Evolutionary conservation across 2,113 vertebrate species (phyloP), one percentile per base, ranked within the genome.

Genomic region (Pleuronectes platessa): DNA sequence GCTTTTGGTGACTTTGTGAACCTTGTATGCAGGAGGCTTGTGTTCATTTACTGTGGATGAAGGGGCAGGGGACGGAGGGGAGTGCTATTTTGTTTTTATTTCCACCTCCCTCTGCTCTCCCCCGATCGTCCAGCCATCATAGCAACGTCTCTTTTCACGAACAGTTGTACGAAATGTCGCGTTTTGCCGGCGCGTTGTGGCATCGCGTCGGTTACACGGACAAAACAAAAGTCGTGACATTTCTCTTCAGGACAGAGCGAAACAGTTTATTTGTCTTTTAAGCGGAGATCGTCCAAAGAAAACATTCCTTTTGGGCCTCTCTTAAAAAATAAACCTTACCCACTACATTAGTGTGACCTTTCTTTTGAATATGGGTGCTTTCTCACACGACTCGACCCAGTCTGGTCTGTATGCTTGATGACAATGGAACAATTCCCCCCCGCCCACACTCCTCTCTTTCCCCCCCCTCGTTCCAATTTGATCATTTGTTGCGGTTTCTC

Each of bases 311-410:
- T 86, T 81, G 72, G 72, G 70, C 47, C 35, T 90, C 69, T 85
- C 27, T 76, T 67, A 49, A 68, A 51, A 51, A 63, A 72, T 51
- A 45, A 82, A 68, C 68, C 61, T 81, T 87, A 87, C 87, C 83
- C 92, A 92, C 90, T 93, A 93, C 92, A 90, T 87, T 92, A 89
- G 88, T 92, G 90, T 79, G 78, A 88, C 53, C 71, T 73, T 82
- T 40, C 3, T 69, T 71, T 69, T 71, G 21, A 77, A 63, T 56
- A 45, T 72, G 26, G 67, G 60, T 81, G 68, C 49, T 73, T 76
- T 78, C 26, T 73, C 17, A 66, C 51, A 61, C 7, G 64, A 68
- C 42, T 47, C 26, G 0, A 76, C 51, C 64, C 47, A 74, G 37
- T 80, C 74, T 54, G 53, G 12, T 61, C 54, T 62, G 49, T 71